Evolutionary conservation across 2,888 invertebrate species (phyloP).

Genomic region (Tineola bisselliella): DNA sequence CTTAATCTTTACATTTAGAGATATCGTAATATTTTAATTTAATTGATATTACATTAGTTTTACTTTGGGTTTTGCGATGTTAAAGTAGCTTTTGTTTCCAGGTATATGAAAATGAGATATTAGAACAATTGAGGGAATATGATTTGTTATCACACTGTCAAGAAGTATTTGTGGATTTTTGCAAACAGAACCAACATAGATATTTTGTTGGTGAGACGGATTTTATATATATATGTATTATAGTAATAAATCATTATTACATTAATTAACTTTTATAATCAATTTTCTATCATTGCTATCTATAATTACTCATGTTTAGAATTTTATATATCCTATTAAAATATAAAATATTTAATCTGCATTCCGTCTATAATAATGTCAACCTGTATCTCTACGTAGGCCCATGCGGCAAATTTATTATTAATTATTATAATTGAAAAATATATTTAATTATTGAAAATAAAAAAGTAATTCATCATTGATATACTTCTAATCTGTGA

Average conservation of each 20-base stretch:
- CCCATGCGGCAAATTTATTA: no score
- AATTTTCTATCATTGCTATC: background rate
- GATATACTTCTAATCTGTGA: no score
- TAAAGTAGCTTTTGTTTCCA: constrained; percentile 25
- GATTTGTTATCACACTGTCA: constrained; percentile 43
- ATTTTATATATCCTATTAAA: constrained; percentile 12
- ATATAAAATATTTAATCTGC: background rate
- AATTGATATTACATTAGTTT: no score
- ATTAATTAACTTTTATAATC: background rate
- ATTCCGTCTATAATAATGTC: no score
- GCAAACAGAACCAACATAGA: constrained; percentile 35
- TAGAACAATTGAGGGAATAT: constrained; percentile 35
- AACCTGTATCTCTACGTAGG: no score
- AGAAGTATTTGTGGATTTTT: constrained; percentile 47
- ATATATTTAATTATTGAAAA: no score
- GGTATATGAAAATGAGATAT: constrained; percentile 41
- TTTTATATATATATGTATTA: no score
- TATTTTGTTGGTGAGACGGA: constrained; percentile 37
- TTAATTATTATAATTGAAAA: no score
- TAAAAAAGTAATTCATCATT: no score
- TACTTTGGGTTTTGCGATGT: no score
- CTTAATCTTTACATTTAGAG: no score
- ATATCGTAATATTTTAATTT: no score
- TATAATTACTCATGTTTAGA: background rate
- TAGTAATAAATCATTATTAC: background rate